Evolutionary conservation across 2,888 invertebrate species (phyloP).

Genomic region (Cephus pygmeus): DNA sequence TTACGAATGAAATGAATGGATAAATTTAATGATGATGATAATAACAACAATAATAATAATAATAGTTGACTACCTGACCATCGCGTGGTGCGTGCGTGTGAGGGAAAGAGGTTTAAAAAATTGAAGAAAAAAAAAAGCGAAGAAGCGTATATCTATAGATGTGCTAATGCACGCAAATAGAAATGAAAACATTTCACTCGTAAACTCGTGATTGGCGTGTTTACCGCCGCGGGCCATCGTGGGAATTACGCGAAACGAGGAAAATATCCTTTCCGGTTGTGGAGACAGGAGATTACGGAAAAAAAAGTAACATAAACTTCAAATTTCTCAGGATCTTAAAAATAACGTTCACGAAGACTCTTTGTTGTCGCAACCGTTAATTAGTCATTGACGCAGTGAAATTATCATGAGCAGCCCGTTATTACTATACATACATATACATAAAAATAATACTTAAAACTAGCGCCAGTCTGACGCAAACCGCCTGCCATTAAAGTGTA

Average conservation of each 20-base stretch:
- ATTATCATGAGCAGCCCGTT: background rate
- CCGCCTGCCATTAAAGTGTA: slow-evolving; percentile 42
- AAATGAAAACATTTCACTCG: background rate
- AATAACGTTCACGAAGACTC: background rate
- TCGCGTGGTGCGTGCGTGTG: background rate
- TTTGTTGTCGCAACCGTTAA: background rate
- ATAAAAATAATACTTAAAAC: slow-evolving; percentile 24
- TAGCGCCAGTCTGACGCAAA: slow-evolving; percentile 39
- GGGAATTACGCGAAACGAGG: background rate
- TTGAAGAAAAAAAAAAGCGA: no score
- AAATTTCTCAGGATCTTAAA: background rate
- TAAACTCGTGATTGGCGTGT: background rate
- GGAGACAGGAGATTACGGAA: background rate
- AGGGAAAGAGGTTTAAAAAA: background rate
- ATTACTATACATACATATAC: slow-evolving; percentile 4
- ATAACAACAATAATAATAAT: no score
- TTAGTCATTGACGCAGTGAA: background rate
- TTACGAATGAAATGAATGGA: no score
- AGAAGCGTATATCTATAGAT: background rate
- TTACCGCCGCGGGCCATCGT: background rate
- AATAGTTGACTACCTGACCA: background rate
- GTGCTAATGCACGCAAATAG: background rate
- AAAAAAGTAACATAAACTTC: background rate
- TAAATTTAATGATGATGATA: no score
- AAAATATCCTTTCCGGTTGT: background rate